Evolutionary conservation across 2,797 vertebrate genomes (phyloP).

Genomic region (Helicolenus hilgendorfi): DNA sequence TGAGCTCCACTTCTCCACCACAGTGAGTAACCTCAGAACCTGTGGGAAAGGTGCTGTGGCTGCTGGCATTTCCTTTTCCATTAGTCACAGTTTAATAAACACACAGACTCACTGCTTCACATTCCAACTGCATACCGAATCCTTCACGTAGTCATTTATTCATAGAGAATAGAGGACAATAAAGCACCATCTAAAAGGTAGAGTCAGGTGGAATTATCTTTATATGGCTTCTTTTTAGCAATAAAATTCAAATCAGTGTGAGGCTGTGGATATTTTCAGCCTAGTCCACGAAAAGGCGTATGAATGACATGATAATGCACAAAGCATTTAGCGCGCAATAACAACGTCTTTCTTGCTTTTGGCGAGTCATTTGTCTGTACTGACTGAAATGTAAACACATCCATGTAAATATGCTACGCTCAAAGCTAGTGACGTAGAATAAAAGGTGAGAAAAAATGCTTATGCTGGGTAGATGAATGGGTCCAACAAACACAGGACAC

Average conservation of each 20-base stretch:
- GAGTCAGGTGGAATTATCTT: not conserved
- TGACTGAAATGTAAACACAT: too few relatives aligned
- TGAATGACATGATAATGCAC: too few relatives aligned
- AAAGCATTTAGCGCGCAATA: too few relatives aligned
- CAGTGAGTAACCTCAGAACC: not conserved
- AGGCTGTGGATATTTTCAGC: not conserved
- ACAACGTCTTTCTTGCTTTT: too few relatives aligned
- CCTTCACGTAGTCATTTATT: slow-evolving; percentile 22
- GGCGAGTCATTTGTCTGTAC: too few relatives aligned
- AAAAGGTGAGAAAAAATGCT: not conserved
- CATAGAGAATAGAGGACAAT: not conserved
- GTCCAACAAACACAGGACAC: too few relatives aligned
- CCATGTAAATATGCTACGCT: not conserved
- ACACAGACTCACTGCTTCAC: slow-evolving; percentile 15
- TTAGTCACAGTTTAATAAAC: slow-evolving; percentile 66
- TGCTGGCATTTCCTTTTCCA: slow-evolving; percentile 50
- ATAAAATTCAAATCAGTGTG: not conserved
- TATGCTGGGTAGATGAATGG: too few relatives aligned
- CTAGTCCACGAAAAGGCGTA: not conserved
- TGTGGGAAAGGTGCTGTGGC: slow-evolving; percentile 36
- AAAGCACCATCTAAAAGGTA: not conserved
- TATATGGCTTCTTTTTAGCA: not conserved
- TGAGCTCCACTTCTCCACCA: not conserved
- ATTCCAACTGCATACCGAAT: slow-evolving; percentile 25
- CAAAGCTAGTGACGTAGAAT: not conserved